These are phyloP conservation scores for Drosophila funebris DNA, from an alignment of 1,140 invertebrate genomes.

Conservation along the genomic window DNA sequence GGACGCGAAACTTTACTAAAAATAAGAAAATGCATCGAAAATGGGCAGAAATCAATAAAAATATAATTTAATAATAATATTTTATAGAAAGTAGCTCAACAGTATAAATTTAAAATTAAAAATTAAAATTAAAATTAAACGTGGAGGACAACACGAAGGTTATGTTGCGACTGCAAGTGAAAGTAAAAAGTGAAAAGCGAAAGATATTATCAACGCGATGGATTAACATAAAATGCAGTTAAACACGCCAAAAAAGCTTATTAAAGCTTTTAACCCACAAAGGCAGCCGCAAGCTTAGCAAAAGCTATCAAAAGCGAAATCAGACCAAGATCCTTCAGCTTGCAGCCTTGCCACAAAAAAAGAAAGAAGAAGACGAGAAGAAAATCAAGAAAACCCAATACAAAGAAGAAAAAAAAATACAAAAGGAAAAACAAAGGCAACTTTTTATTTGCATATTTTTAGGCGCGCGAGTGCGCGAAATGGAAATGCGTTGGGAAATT, in stretches of 20 bases:
- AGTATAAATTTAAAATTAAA: not conserved
- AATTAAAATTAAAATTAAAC: not conserved
- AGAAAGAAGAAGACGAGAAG: not conserved
- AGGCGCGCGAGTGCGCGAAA: conserved; percentile 63
- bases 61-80: no score
- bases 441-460: conserved; percentile 77
- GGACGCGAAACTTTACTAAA: no score
- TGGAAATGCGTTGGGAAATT: conserved; percentile 35
- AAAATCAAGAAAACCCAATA: no score
- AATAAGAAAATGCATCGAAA: no score
- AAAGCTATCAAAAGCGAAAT: conserved; percentile 56
- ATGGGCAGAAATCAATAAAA: no score
- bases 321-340: conserved; percentile 32
- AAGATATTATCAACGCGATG: not conserved
- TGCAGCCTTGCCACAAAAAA: not conserved
- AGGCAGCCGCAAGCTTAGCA: conserved; percentile 15
- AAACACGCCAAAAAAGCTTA: conserved; percentile 22
- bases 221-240: conserved; percentile 33
- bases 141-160: not conserved
- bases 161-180: not conserved
- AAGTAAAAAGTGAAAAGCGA: not conserved
- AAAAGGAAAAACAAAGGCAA: conserved; percentile 32
- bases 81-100: no score
- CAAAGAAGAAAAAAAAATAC: not conserved
- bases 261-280: conserved; percentile 22